These are phyloP conservation scores for Semaprochilodus insignis DNA, from an alignment of 2,797 vertebrate species.

Conservation along the genomic window DNA sequence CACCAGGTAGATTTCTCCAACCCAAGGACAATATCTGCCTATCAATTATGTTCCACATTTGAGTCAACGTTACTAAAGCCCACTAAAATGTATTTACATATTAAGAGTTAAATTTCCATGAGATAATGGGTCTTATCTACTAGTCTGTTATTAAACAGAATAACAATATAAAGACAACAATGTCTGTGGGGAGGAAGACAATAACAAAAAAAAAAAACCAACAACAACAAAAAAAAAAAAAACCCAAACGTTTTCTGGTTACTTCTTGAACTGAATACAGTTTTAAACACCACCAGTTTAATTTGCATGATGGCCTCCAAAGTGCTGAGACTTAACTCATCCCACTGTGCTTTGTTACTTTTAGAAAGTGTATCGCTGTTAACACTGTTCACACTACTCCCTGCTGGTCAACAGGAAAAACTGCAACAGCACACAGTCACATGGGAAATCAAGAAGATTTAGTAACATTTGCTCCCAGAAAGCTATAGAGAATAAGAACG, in stretches of 20 bases:
- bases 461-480: conserved; percentile 19
- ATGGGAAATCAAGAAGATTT: conserved; percentile 23
- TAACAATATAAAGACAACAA: neutral
- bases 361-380: neutral
- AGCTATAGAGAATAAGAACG: neutral
- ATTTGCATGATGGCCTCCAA: neutral
- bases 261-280: neutral
- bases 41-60: neutral
- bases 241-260: neutral
- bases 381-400: neutral
- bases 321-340: neutral
- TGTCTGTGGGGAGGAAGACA: neutral
- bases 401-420: neutral
- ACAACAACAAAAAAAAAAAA: neutral
- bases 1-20: neutral
- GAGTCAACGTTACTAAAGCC: neutral
- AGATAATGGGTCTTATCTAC: neutral
- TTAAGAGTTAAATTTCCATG: neutral
- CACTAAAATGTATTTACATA: neutral
- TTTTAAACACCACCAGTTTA: too few relatives aligned
- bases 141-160: neutral
- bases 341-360: neutral
- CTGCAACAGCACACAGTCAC: conserved; percentile 2
- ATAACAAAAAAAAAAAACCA: neutral
- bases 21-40: neutral